phyloP scores from a whole-genome alignment of 2,797 vertebrate genomes.

The Leptatherina wallacei region DNA sequence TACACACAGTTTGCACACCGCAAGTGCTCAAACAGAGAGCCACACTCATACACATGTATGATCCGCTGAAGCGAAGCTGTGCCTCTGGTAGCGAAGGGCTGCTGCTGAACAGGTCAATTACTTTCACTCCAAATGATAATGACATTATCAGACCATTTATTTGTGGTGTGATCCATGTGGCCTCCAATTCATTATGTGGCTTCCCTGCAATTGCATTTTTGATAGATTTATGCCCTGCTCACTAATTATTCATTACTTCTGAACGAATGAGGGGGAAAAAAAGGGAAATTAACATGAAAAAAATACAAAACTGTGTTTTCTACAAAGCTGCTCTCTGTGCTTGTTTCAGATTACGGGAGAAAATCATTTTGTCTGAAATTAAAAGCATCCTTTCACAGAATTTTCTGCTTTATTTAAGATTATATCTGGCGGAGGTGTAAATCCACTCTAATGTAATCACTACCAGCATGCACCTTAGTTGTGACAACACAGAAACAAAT shows the following conservation, averaged over 20 bases:
- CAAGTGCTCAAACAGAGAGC: conserved; percentile 6
- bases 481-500: conserved; percentile 16
- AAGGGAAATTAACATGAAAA: conserved; percentile 37
- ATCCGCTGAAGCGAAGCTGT: conserved; percentile 33
- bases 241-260: conserved; percentile 75
- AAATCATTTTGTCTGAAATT: conserved; percentile 43
- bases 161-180: conserved; percentile 73
- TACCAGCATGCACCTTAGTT: background rate
- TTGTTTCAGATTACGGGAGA: conserved; percentile 35
- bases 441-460: conserved; percentile 17
- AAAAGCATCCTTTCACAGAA: conserved; percentile 34
- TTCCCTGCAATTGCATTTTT: conserved; percentile 72
- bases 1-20: background rate
- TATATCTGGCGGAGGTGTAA: conserved; percentile 9
- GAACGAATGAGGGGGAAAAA: conserved; percentile 40
- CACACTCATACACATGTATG: conserved; percentile 31
- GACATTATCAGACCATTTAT: conserved; percentile 80
- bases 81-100: conserved; percentile 58
- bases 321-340: conserved; percentile 28
- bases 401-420: conserved; percentile 49
- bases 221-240: conserved; percentile 65
- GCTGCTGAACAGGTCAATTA: conserved; percentile 75
- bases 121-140: conserved; percentile 72
- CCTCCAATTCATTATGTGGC: conserved; percentile 66
- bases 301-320: conserved; percentile 31